These are phyloP conservation scores for Lutraria lutraria DNA, from an alignment of 2,888 invertebrate species.

Conservation along the genomic window DNA sequence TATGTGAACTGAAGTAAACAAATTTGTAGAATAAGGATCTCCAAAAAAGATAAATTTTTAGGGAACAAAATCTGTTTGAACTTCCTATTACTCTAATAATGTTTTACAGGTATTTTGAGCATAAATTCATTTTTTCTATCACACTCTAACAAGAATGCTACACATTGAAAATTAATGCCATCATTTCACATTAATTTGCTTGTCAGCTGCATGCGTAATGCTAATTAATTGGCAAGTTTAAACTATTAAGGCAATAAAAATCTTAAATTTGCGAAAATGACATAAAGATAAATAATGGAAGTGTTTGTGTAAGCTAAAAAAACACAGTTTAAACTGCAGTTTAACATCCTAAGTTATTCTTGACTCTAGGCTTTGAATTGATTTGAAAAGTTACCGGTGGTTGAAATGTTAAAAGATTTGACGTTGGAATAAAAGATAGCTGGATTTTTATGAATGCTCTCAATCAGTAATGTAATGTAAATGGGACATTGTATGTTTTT, in stretches of 20 bases:
- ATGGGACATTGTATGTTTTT: no score
- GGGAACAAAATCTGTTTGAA: no score
- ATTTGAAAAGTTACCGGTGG: no score
- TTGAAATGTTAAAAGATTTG: no score
- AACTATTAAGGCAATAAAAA: neutral
- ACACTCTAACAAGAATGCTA: slow-evolving; percentile 46
- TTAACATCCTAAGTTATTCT: no score
- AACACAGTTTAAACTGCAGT: neutral
- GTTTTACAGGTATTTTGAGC: slow-evolving; percentile 29
- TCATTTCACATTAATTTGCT: slow-evolving; percentile 5
- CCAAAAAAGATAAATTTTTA: no score
- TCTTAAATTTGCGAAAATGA: neutral
- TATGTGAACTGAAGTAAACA: no score
- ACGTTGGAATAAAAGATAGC: no score
- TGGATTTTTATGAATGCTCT: no score
- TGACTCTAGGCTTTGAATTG: no score
- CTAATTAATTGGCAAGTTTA: neutral
- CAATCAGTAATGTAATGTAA: no score
- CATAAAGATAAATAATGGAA: neutral
- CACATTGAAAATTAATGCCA: slow-evolving; percentile 28
- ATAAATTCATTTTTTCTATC: neutral
- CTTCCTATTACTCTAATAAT: neutral
- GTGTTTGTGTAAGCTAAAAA: neutral
- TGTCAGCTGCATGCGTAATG: slow-evolving; percentile 30
- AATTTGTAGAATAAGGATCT: no score